Percentiles rank a stretch among this genome's conserved stretches.
Evolutionary conservation across 2,113 vertebrate genomes (phyloP).

Genomic region (Piaya cayana): DNA sequence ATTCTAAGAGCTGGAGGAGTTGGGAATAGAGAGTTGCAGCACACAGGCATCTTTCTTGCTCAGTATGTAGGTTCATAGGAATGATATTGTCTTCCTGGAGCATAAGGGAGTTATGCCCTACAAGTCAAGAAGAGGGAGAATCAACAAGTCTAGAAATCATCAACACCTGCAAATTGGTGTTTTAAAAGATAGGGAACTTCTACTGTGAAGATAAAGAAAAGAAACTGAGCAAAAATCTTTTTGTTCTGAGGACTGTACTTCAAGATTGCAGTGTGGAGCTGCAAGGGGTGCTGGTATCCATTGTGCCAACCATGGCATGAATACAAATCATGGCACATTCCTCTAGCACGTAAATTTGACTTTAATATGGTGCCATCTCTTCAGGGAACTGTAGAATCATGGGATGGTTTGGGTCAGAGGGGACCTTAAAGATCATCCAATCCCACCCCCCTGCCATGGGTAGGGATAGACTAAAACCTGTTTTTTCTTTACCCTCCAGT

Average conservation of each 20-base stretch:
- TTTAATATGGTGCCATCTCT: background rate
- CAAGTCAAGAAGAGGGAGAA: background rate
- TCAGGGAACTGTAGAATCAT: background rate
- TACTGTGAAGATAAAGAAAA: background rate
- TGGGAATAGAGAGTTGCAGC: background rate
- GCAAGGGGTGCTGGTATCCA: background rate
- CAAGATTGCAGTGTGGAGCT: background rate
- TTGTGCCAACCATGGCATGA: background rate
- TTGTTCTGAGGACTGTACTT: background rate
- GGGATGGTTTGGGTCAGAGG: no score
- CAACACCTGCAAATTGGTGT: background rate
- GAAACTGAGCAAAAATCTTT: background rate
- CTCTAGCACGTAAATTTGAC: background rate
- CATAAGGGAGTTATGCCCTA: background rate
- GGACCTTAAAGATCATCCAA: no score
- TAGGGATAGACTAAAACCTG: no score
- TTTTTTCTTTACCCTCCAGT: background rate
- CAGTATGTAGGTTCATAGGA: background rate
- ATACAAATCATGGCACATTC: background rate
- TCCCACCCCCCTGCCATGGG: no score
- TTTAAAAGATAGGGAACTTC: background rate
- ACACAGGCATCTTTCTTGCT: background rate
- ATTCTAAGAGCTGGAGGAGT: background rate
- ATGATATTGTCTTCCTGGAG: background rate
- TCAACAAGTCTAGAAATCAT: background rate